Evolutionary conservation across 1,140 invertebrate genomes (phyloP), one percentile per base, ranked within the genome.

Genomic region (Schlechtendalia chinensis): DNA sequence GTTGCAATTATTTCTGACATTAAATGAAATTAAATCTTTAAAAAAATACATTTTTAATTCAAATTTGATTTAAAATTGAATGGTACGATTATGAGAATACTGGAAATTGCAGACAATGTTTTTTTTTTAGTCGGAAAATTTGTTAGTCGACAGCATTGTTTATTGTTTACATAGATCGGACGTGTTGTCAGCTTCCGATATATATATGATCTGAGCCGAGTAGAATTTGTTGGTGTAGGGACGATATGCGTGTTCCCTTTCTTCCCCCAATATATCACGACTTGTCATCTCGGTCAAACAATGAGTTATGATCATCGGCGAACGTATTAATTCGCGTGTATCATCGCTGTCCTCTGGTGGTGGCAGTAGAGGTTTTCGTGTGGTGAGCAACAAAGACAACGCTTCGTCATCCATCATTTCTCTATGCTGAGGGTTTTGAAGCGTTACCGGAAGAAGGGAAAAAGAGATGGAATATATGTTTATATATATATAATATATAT

Each of bases 331-430:
- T 79, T 79, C 39, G 24, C 22, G 75, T 27, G 56, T 79, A 50
- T 50, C 58, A 27, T 47, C 56, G 39, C 32, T 39, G 32, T 63
- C 10, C 22, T 24, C 54, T 24, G 72, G 32, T 19, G n/a, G 56
- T 50, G 54, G 72, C 54, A 39, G 72, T 77, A 19, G 32, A 14
- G 54, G 39, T 77, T 59, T 77, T 77, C 53, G 27, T 32, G 71
- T 56, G 54, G 29, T 3, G 5, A 29, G 50, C 14, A 16, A 45
- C 72, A 77, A 77, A 58, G 54, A 77, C 29, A 16, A 77, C 32
- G 32, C 24, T 59, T 58, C 22, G 72, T 77, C 72, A 77, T 77
- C 72, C 72, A 77, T 77, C 80, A 81, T 81, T 69, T 69, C 19
- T 54, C 32, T 81, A 50, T 12, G 47, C 14, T 50, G 58, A 14